A percentile compares a stretch with the other conserved stretches of the same genome.
These are phyloP conservation scores for Crioceris asparagi DNA, from an alignment of 2,888 invertebrate genomes.

Conservation along the genomic window DNA sequence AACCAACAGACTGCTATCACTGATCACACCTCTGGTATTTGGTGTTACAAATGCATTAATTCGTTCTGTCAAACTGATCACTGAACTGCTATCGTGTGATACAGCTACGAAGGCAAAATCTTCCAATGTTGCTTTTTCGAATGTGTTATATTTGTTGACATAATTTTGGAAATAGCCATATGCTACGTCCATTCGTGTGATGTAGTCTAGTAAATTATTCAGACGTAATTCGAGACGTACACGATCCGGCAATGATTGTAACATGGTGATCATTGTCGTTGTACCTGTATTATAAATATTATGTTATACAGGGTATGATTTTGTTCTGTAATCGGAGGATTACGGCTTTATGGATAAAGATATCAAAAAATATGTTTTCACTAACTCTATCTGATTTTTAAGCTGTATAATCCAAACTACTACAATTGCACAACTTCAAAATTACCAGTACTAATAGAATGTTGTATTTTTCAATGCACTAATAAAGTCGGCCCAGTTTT, in stretches of 20 bases:
- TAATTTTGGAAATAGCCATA: conserved; percentile 51
- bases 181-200: conserved; percentile 48
- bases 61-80: conserved; percentile 54
- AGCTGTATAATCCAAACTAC: not conserved
- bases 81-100: conserved; percentile 53
- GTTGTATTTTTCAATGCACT: too few relatives aligned
- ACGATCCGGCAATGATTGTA: conserved; percentile 33
- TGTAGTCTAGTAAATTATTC: conserved; percentile 50
- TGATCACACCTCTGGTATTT: conserved; percentile 33
- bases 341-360: too few relatives aligned
- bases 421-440: too few relatives aligned
- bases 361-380: too few relatives aligned
- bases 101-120: conserved; percentile 61
- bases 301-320: too few relatives aligned
- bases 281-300: too few relatives aligned
- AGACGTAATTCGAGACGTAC: conserved; percentile 48
- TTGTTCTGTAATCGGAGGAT: too few relatives aligned
- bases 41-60: conserved; percentile 54
- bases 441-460: too few relatives aligned
- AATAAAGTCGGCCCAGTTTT: too few relatives aligned
- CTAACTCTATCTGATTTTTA: too few relatives aligned
- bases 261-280: conserved; percentile 24
- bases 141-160: conserved; percentile 32
- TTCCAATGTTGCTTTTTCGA: conserved; percentile 55
- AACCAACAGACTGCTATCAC: conserved; percentile 26